These are phyloP conservation scores for Laticauda colubrina DNA, from an alignment of 2,113 vertebrate genomes.

Conservation along the genomic window DNA sequence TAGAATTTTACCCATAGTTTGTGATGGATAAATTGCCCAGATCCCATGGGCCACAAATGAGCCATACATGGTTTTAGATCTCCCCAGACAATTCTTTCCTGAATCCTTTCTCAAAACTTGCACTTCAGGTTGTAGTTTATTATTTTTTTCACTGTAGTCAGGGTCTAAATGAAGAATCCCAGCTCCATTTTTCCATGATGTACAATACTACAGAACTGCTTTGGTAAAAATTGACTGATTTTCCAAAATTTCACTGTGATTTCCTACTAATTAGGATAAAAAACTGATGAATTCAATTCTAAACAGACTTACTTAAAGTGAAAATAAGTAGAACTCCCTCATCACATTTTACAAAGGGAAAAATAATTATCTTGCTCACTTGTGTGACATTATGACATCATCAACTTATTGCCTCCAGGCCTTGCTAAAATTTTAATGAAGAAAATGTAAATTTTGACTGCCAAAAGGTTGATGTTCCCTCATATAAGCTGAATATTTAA, in stretches of 20 bases:
- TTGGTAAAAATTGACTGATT: neutral
- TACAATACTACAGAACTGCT: neutral
- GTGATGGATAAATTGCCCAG: neutral
- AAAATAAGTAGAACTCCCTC: neutral
- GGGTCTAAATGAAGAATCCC: neutral
- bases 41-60: neutral
- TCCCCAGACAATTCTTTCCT: neutral
- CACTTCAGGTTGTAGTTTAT: neutral
- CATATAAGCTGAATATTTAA: neutral
- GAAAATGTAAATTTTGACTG: neutral
- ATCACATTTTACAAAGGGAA: neutral
- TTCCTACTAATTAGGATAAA: neutral
- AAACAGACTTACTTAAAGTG: neutral
- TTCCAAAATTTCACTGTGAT: neutral
- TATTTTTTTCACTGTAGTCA: neutral
- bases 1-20: neutral
- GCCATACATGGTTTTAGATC: neutral
- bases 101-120: neutral
- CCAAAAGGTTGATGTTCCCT: neutral
- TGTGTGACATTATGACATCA: neutral
- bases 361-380: neutral
- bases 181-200: neutral
- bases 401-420: neutral
- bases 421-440: neutral
- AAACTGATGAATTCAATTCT: neutral